phyloP scores from a whole-genome alignment of 2,797 vertebrate genomes.

The Tadarida brasiliensis region DNA sequence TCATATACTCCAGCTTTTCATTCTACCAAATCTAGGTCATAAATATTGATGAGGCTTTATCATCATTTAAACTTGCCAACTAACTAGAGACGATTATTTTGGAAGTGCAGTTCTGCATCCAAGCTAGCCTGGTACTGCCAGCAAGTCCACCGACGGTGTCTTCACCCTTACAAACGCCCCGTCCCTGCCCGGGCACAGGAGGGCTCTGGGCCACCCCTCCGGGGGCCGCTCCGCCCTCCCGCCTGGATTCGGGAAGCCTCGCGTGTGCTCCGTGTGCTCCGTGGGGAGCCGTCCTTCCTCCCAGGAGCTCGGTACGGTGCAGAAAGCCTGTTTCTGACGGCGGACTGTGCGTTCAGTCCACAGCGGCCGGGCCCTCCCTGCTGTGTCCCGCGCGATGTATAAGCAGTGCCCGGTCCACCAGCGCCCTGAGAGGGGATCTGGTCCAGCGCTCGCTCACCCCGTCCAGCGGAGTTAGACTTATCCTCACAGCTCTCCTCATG shows the following conservation, averaged over 20 bases:
- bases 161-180: background rate
- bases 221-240: background rate
- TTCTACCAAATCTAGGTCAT: conserved; percentile 65
- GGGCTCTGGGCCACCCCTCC: background rate
- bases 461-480: background rate
- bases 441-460: background rate
- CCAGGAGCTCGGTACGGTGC: background rate
- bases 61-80: conserved; percentile 58
- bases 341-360: background rate
- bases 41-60: conserved; percentile 72
- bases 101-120: conserved; percentile 55
- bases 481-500: background rate
- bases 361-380: background rate
- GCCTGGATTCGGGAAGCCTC: background rate
- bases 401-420: background rate
- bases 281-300: background rate
- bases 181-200: background rate
- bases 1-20: conserved; percentile 54
- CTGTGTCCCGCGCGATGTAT: background rate
- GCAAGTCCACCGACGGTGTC: background rate
- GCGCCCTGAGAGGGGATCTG: background rate
- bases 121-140: background rate
- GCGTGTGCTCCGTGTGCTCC: background rate
- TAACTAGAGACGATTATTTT: conserved; percentile 54
- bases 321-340: background rate